Evolutionary conservation across 1,140 invertebrate genomes (phyloP), one percentile per base, ranked within the genome.

Genomic region (Branchinecta lynchi): DNA sequence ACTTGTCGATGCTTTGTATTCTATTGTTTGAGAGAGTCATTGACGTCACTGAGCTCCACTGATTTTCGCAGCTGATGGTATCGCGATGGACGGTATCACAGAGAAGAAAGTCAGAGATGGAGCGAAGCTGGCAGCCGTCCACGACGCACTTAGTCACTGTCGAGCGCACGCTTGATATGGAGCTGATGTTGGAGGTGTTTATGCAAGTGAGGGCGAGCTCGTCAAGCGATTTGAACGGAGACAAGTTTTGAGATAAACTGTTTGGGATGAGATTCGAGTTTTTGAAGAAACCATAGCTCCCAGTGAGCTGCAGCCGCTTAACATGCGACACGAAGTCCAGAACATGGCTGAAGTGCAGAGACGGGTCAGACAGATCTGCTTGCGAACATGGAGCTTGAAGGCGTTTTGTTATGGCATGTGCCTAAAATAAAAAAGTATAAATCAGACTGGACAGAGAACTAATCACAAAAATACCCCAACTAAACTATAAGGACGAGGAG

Each of bases 331-430:
- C 89, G 76, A 92, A 90, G 76, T 96, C 93, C 69, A 96, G 76
- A 7, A 96, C 86, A 76, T 95, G 90, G 73, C 89, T 91, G 71
- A 96, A 88, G 78, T 96, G 90, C 75, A 86, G 86, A 75, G 82
- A 81, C 77, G 83, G 83, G 71, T 86, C 86, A 70, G 82, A 78
- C 66, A 86, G 84, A 80, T 88, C 84, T 67, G 85, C 80, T 3
- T 84, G 81, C 20, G 92, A 88, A 77, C 92, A 90, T 0, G 92
- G 88, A 73, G 91, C 84, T 77, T 90, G 90, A 9, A 94, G 81
- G 73, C 92, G 82, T 78, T 93, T 87, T 75, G 88, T 92, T 32
- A 32, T 32, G 32, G 32, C 32, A 32, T 32, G 32, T 32, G 32
- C 32, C 32, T 32, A 32, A 32, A 32, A 32, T 32, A 5, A 32